These are phyloP conservation scores for Ferdinandea cuprea DNA, from an alignment of 2,888 invertebrate species.

Conservation along the genomic window DNA sequence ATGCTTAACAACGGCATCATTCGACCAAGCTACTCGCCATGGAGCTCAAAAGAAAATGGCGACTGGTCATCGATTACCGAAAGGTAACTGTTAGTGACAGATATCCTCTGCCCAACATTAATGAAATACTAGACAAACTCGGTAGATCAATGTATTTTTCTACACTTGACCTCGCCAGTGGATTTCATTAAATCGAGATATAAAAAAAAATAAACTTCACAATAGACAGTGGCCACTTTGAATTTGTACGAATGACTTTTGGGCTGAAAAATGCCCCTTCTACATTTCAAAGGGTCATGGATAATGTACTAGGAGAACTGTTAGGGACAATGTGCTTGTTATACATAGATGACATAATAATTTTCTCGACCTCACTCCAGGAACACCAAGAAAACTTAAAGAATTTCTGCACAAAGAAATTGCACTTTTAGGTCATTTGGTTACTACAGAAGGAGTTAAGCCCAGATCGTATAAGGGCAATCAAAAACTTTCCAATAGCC, in stretches of 20 bases:
- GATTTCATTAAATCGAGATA: constrained; percentile 12
- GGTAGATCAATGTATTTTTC: constrained; percentile 9
- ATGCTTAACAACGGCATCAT: neutral
- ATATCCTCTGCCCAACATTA: constrained; percentile 5
- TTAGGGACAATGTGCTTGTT: constrained; percentile 1
- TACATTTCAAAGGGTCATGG: constrained; percentile 24
- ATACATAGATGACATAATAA: constrained; percentile 19
- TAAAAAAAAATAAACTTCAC: constrained; percentile 18
- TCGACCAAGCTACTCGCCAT: neutral
- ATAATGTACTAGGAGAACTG: constrained; percentile 1
- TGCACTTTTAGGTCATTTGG: constrained; percentile 5
- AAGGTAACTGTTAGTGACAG: constrained; percentile 3
- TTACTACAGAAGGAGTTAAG: too few species aligned
- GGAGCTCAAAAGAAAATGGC: neutral
- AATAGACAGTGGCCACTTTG: neutral
- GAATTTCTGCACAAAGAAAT: constrained; percentile 14
- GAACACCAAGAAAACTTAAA: constrained; percentile 12
- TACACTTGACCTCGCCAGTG: constrained; percentile 7
- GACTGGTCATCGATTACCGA: neutral
- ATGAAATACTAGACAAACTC: neutral
- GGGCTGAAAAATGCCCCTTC: constrained; percentile 22
- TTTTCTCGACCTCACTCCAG: constrained; percentile 33
- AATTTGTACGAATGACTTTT: constrained; percentile 11
- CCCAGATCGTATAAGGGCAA: neutral
- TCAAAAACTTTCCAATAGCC: neutral